A percentile compares a stretch with the other conserved stretches of the same genome.
Evolutionary conservation across 2,113 vertebrate genomes (phyloP).

Genomic region (Parotia lawesii): DNA sequence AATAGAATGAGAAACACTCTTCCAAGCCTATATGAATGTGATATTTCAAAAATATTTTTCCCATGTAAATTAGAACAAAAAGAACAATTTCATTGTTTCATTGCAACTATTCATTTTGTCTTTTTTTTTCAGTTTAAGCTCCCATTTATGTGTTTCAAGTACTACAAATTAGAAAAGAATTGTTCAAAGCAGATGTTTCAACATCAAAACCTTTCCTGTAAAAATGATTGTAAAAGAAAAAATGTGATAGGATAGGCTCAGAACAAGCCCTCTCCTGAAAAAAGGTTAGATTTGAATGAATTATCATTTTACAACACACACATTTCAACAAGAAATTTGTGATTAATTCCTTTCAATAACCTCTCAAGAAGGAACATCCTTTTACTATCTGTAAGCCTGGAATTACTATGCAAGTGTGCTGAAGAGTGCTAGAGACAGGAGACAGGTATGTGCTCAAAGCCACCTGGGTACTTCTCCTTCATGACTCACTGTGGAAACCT

Average conservation of each 20-base stretch:
- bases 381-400: background rate
- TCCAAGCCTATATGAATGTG: background rate
- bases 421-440: conserved; percentile 15
- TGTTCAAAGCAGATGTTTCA: conserved; percentile 10
- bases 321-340: background rate
- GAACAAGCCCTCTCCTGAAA: background rate
- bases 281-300: background rate
- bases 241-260: background rate
- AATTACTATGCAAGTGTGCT: background rate
- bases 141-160: background rate
- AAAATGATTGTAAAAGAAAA: background rate
- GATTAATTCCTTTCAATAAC: background rate
- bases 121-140: background rate
- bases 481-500: background rate
- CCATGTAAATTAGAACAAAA: background rate
- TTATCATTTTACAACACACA: background rate
- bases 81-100: background rate
- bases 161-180: background rate
- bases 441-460: background rate
- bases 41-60: background rate
- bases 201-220: background rate
- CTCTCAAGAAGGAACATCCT: background rate
- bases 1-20: background rate
- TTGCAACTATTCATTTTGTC: background rate
- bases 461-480: conserved; percentile 5